Conservation (phyloP, 1,140 invertebrate genomes). For the Caenorhabditis latens region DNA sequence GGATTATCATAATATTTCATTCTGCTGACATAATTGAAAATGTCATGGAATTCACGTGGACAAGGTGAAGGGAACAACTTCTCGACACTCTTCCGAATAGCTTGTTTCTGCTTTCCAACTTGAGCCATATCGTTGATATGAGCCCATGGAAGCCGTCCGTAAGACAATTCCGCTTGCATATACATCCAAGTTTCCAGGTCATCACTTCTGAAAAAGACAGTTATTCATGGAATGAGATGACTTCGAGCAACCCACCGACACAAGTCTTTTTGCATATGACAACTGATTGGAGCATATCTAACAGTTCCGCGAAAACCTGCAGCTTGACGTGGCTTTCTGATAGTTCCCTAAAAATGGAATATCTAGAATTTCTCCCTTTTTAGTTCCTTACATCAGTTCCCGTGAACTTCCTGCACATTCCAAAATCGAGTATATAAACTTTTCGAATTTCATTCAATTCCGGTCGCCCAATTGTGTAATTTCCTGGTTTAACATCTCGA, state of each 20-base stretch:
- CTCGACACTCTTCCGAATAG: background rate
- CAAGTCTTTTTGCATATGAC: conserved; percentile 67
- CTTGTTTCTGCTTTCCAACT: conserved; percentile 62
- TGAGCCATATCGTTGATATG: conserved; percentile 66
- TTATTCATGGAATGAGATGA: conserved; percentile 24
- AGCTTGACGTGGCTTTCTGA: conserved; percentile 68
- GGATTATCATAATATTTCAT: conserved; percentile 68
- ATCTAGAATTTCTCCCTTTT: background rate
- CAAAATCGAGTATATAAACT: conserved; percentile 74
- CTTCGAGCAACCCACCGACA: conserved; percentile 48
- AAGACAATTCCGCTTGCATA: conserved; percentile 66
- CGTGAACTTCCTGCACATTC: conserved; percentile 73
- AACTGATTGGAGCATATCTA: conserved; percentile 67
- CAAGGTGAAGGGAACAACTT: conserved; percentile 64
- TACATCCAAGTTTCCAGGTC: conserved; percentile 69
- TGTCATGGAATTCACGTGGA: conserved; percentile 65
- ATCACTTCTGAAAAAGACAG: conserved; percentile 22
- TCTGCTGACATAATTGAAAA: conserved; percentile 2
- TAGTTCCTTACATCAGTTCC: conserved; percentile 56
- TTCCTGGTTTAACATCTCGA: conserved; percentile 71
- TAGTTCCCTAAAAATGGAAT: conserved; percentile 59
- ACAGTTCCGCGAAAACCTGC: conserved; percentile 71
- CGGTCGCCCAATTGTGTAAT: conserved; percentile 68
- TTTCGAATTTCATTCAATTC: conserved; percentile 70
- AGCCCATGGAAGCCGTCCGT: conserved; percentile 66